Evolutionary conservation across 2,888 invertebrate species (phyloP).

Genomic region (Dendrolimus pini): DNA sequence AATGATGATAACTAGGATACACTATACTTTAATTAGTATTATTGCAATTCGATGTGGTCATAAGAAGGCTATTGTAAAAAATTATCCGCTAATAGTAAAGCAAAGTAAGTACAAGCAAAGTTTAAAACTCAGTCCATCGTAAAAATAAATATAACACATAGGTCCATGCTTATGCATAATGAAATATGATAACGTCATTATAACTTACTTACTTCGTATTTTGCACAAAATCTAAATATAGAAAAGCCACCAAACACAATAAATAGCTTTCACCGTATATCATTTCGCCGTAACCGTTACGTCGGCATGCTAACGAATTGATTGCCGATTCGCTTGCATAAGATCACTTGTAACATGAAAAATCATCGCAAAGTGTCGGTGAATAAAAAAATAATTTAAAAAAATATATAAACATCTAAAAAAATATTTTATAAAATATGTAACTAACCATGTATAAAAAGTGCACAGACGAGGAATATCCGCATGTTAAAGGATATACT

Average conservation of each 20-base stretch:
- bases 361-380: not conserved
- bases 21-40: too few species aligned
- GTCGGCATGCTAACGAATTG: slow-evolving; percentile 44
- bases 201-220: slow-evolving; percentile 1
- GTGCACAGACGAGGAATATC: slow-evolving; percentile 57
- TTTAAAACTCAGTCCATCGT: too few species aligned
- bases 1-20: too few species aligned
- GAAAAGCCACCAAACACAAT: slow-evolving; percentile 23
- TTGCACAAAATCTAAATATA: not conserved
- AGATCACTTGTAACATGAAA: slow-evolving; percentile 26
- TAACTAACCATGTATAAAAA: slow-evolving; percentile 63
- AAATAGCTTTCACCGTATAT: slow-evolving; percentile 57
- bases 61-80: too few species aligned
- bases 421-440: slow-evolving; percentile 15
- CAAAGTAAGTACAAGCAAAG: too few species aligned
- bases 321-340: slow-evolving; percentile 56
- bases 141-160: too few species aligned
- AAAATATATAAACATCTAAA: not conserved
- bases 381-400: not conserved
- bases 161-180: too few species aligned
- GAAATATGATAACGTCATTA: too few species aligned
- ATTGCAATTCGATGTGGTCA: too few species aligned
- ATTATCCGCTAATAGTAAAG: too few species aligned
- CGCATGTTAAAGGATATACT: slow-evolving; percentile 41
- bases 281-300: slow-evolving; percentile 54